phyloP scores from a whole-genome alignment of 2,113 vertebrate genomes.

The Eira barbara region DNA sequence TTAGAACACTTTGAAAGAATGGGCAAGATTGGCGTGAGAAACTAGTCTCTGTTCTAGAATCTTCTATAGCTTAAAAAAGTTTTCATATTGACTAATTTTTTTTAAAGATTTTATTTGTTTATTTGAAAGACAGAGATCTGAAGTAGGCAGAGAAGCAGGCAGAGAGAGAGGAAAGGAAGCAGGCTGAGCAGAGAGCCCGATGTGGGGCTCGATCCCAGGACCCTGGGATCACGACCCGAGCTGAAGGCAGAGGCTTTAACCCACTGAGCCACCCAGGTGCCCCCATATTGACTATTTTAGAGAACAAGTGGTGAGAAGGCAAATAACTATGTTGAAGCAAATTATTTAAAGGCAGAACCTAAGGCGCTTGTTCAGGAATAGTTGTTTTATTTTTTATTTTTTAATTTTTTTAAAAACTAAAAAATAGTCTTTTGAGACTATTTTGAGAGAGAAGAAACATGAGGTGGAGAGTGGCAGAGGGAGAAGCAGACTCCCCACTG shows the following conservation, averaged over 20 bases:
- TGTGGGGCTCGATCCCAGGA: too few relatives aligned
- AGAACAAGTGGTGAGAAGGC: background rate
- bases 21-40: background rate
- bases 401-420: background rate
- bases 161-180: too few relatives aligned
- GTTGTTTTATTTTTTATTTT: background rate
- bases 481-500: background rate
- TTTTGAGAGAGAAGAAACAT: background rate
- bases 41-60: background rate
- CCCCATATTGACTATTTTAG: background rate
- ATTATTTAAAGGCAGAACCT: background rate
- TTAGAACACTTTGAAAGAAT: conserved; percentile 20
- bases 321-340: background rate
- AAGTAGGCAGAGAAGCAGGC: too few relatives aligned
- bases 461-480: background rate
- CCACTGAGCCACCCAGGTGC: too few relatives aligned
- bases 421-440: too few relatives aligned
- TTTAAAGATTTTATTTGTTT: too few relatives aligned
- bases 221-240: too few relatives aligned
- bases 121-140: too few relatives aligned
- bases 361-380: background rate
- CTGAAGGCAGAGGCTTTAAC: too few relatives aligned
- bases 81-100: background rate
- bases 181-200: too few relatives aligned
- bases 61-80: background rate